Conservation (phyloP, 2,888 invertebrate genomes). For the Diploptera punctata region DNA sequence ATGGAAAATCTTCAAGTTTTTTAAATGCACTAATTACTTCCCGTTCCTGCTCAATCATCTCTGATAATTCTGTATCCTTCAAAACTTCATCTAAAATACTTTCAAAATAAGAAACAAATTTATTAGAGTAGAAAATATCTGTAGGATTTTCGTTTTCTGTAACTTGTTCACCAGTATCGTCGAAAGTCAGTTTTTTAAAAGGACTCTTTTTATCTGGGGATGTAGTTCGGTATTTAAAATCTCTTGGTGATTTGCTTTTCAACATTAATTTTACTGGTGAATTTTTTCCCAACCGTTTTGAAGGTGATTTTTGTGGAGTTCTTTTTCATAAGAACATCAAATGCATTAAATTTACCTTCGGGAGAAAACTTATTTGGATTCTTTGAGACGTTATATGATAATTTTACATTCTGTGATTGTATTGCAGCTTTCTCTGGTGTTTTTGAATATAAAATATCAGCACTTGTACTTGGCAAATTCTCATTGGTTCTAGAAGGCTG, state of each 20-base stretch:
- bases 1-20: slow-evolving; percentile 1
- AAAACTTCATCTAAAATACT: slow-evolving; percentile 2
- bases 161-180: neutral
- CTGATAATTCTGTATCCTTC: neutral
- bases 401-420: neutral
- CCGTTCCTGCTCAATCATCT: slow-evolving; percentile 6
- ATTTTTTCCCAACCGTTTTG: slow-evolving; percentile 14
- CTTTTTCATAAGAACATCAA: slow-evolving; percentile 1
- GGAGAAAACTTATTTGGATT: slow-evolving; percentile 7
- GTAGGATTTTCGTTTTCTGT: neutral
- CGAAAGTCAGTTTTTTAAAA: neutral
- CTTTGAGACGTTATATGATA: neutral
- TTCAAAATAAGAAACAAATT: neutral
- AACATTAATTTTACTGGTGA: neutral
- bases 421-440: no score
- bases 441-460: no score
- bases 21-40: slow-evolving; percentile 21
- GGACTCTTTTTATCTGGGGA: neutral
- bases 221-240: neutral
- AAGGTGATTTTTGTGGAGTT: neutral
- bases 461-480: no score
- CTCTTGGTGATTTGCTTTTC: neutral
- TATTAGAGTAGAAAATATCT: neutral
- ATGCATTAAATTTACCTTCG: neutral
- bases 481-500: no score